These are phyloP conservation scores for Genyomyrus donnyi DNA, from an alignment of 2,113 vertebrate species.

Conservation along the genomic window DNA sequence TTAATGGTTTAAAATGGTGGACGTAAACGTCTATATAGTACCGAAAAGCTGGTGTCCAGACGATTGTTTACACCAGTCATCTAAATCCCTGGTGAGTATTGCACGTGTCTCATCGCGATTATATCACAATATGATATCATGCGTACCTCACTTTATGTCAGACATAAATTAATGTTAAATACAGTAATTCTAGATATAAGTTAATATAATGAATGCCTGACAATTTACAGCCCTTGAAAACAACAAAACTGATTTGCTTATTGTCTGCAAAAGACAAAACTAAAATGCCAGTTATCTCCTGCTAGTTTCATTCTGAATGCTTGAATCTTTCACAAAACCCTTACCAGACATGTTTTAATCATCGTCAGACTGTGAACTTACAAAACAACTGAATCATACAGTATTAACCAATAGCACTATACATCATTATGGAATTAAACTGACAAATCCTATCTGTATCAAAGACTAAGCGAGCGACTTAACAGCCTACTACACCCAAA, in stretches of 20 bases:
- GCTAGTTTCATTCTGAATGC: not conserved
- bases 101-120: not conserved
- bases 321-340: not conserved
- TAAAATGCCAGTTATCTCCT: not conserved
- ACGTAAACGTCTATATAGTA: not conserved
- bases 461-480: not conserved
- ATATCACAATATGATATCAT: not conserved
- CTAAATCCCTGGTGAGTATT: not conserved
- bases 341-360: not conserved
- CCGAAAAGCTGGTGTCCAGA: not conserved
- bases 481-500: not conserved
- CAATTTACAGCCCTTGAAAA: not conserved
- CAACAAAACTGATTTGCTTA: not conserved
- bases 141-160: not conserved
- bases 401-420: not conserved
- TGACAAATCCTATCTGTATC: not conserved
- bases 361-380: not conserved
- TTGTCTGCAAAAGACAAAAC: not conserved
- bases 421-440: not conserved
- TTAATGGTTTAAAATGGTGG: not conserved
- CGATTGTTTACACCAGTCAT: not conserved
- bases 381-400: not conserved
- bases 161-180: not conserved
- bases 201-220: not conserved
- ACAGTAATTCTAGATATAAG: not conserved